Base-by-base conservation (phyloP, 1,140 invertebrate species). In the Akabosia matsudoensis region DNA sequence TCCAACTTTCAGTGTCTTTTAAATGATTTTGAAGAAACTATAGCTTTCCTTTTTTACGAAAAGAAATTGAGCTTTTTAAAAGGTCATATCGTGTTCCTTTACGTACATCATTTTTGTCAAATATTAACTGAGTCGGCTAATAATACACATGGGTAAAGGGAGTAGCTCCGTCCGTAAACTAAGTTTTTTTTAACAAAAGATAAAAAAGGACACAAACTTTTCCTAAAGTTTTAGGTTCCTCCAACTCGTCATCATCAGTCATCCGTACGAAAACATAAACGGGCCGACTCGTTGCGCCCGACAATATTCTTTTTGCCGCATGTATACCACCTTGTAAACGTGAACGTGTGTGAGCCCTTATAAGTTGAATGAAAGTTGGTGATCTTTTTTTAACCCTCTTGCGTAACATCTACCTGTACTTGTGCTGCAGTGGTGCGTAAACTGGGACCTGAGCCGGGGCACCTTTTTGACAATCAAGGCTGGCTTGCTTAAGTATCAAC, bases 321-420 rank as follows among this genome's bases (percentile, higher is more conserved):
- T 13, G 30, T 13, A 31, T 67, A 31, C 61, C 61, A 67, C 61
- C 61, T 67, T 67, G 61, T 22, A 30, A 16, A 30, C 13, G 7
- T 67, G 61, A 30, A 28, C 14, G 24, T 67, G 61, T 30, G 61
- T 67, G 61, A 67, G 61, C 61, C 61, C 61, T 67, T 67, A 67
- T 30, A 67, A 28, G 13, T 28, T 28, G 61, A 30, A 67, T 67
- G 61, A 67, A 67, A 61, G 54, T n/a, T 10, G 61, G 31, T 67
- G 3, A 67, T 56, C 54, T 13, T 56, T 56, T 56, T 45, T 45
- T n/a, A 61, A 61, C 16, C 7, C 3, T 67, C 61, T 67, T 7
- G 28, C 61, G 14, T 30, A 31, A 31, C 3, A 67, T 67, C 61
- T 67, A 28, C 30, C 61, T 67, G 61, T 30, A 22, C 28, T 67